These are phyloP conservation scores for Rhorus exstirpatorius DNA, from an alignment of 2,888 invertebrate species.

Conservation along the genomic window DNA sequence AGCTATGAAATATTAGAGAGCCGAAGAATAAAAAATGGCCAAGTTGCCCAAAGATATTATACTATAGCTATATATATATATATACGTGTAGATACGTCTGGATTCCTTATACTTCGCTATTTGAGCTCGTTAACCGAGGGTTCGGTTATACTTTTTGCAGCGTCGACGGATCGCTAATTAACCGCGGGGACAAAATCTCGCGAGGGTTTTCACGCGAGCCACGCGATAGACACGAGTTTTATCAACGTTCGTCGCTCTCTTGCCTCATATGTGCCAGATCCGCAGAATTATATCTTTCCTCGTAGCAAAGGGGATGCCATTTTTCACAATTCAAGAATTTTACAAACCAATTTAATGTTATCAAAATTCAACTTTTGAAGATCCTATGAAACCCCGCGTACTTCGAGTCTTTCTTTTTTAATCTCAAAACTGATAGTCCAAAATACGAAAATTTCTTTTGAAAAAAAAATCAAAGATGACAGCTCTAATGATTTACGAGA, in stretches of 20 bases:
- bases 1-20: neutral
- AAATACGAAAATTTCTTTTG: too few species aligned
- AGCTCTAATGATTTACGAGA: neutral
- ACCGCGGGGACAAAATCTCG: constrained; percentile 39
- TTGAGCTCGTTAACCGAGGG: constrained; percentile 70
- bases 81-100: too few species aligned
- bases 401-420: too few species aligned
- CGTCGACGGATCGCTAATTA: constrained; percentile 70
- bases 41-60: constrained; percentile 2
- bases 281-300: neutral
- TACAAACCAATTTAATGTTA: too few species aligned
- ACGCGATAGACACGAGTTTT: constrained; percentile 1
- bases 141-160: constrained; percentile 58
- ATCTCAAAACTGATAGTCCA: too few species aligned
- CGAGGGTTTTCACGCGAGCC: constrained; percentile 30
- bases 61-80: neutral
- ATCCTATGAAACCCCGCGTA: too few species aligned
- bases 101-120: constrained; percentile 67
- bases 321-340: too few species aligned
- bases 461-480: too few species aligned
- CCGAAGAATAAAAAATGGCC: neutral
- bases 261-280: neutral
- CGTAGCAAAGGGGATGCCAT: neutral
- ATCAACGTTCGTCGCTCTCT: neutral
- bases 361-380: too few species aligned